Evolutionary conservation across 2,797 vertebrate genomes (phyloP).

Genomic region (Molothrus ater): DNA sequence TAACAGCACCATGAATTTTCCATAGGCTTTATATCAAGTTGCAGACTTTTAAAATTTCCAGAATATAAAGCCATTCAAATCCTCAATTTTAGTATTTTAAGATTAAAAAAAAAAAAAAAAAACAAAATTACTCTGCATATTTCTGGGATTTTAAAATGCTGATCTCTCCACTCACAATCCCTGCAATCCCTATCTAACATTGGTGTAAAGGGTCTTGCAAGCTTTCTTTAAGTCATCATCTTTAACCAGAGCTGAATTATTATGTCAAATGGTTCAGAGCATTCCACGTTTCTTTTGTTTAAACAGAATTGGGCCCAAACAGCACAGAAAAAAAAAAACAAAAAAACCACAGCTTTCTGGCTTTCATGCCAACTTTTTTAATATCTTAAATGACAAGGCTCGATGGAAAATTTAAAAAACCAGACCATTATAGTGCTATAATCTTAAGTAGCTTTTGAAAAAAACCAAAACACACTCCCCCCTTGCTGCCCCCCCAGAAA

Average conservation of each 20-base stretch:
- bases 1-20: background rate
- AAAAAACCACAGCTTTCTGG: background rate
- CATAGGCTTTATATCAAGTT: background rate
- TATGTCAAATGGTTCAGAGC: constrained; percentile 4
- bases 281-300: background rate
- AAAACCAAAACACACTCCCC: background rate
- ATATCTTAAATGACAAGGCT: background rate
- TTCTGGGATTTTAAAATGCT: background rate
- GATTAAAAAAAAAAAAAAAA: no score
- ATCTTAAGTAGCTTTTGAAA: background rate
- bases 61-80: background rate
- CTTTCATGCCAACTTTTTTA: background rate
- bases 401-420: background rate
- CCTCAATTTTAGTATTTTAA: background rate
- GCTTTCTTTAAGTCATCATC: background rate
- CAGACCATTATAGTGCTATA: background rate
- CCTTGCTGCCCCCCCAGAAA: background rate
- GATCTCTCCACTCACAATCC: background rate
- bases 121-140: background rate
- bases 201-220: background rate
- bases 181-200: background rate
- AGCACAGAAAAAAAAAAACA: background rate
- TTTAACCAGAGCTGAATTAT: constrained; percentile 19
- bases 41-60: background rate
- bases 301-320: background rate